A percentile compares a stretch with the other conserved stretches of the same genome.
Evolutionary conservation across 2,888 invertebrate genomes (phyloP).

Genomic region (Sarcophaga variegata): DNA sequence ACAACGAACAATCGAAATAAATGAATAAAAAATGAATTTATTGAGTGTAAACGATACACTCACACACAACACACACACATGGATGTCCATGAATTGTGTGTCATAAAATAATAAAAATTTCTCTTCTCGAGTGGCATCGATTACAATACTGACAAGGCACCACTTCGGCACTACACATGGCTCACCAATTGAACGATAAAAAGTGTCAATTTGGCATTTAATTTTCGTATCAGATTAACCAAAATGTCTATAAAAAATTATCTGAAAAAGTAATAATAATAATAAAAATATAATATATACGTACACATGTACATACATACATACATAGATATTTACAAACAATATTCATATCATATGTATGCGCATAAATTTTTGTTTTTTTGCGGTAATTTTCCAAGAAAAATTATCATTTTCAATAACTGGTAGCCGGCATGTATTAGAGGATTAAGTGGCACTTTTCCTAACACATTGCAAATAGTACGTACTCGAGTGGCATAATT

Average conservation of each 20-base stretch:
- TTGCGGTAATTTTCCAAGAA: not conserved
- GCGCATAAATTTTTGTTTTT: slow-evolving; percentile 21
- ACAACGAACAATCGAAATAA: not conserved
- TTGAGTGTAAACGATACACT: too few species aligned
- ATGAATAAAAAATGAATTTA: not conserved
- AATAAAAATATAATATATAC: not conserved
- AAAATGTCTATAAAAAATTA: not conserved
- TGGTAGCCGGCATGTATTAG: not conserved
- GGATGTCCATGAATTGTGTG: slow-evolving; percentile 2
- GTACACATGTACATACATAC: not conserved
- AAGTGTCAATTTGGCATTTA: not conserved
- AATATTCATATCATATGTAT: not conserved
- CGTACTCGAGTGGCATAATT: too few species aligned
- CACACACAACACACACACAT: too few species aligned
- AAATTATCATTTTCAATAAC: slow-evolving; percentile 17
- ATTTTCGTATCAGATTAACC: not conserved
- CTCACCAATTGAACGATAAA: not conserved
- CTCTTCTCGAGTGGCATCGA: slow-evolving; percentile 54
- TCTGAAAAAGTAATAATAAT: not conserved
- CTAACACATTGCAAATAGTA: too few species aligned
- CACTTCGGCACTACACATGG: not conserved
- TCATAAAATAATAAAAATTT: slow-evolving; percentile 42
- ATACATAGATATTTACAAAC: too few species aligned
- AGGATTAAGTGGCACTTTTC: not conserved
- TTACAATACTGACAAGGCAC: slow-evolving; percentile 31